These are phyloP conservation scores for Centrocercus urophasianus DNA, from an alignment of 2,113 vertebrate genomes.

Conservation along the genomic window DNA sequence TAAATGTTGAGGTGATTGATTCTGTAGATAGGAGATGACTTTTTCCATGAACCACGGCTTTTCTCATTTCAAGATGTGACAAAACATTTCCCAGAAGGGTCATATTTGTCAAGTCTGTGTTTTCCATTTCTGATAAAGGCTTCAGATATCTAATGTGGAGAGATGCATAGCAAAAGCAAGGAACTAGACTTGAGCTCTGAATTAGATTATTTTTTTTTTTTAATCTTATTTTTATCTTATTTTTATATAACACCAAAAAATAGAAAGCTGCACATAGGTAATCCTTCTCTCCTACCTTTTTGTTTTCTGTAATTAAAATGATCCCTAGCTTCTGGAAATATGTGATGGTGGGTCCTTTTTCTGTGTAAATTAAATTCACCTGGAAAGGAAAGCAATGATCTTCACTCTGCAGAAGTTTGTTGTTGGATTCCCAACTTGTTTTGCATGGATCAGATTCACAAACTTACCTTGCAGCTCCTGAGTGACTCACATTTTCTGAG, in stretches of 20 bases:
- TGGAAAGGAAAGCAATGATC: neutral
- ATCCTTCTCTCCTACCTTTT: neutral
- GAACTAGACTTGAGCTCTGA: neutral
- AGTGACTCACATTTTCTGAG: neutral
- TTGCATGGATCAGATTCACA: neutral
- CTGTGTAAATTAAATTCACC: neutral
- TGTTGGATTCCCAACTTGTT: neutral
- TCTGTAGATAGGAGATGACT: constrained; percentile 6
- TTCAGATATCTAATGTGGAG: neutral
- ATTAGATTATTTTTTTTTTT: neutral
- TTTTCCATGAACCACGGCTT: constrained; percentile 25
- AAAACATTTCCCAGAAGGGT: constrained; percentile 20
- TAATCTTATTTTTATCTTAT: neutral
- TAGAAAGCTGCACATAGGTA: neutral
- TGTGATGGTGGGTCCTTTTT: neutral
- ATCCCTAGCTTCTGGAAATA: neutral
- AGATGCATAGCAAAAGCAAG: neutral
- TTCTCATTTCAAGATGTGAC: constrained; percentile 20
- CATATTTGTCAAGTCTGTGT: neutral
- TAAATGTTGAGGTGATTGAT: neutral
- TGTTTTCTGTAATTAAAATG: neutral
- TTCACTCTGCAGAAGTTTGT: neutral
- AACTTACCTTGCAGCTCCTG: neutral
- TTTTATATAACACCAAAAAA: neutral
- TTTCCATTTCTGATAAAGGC: constrained; percentile 5